Evolutionary conservation across 2,797 vertebrate genomes (phyloP).

Genomic region (Nothura maculosa): DNA sequence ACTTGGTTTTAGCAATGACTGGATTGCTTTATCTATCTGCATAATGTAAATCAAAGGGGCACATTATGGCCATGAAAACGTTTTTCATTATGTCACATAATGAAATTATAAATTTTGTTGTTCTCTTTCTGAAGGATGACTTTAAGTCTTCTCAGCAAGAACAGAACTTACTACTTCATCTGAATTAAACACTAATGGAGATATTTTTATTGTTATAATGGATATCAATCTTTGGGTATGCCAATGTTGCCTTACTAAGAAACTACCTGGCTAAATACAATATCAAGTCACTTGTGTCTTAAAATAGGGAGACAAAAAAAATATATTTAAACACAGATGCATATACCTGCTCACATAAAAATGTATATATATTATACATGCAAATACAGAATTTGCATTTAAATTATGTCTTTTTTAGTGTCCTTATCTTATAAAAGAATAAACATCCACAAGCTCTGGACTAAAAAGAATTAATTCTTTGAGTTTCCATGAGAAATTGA

Average conservation of each 20-base stretch:
- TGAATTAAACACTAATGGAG: not conserved
- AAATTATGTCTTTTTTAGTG: not conserved
- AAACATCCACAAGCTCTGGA: not conserved
- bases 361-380: too few species aligned
- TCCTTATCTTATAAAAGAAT: not conserved
- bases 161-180: not conserved
- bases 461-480: not conserved
- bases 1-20: not conserved
- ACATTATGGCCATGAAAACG: not conserved
- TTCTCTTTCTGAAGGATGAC: not conserved
- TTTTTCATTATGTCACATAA: not conserved
- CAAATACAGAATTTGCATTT: rapidly evolving
- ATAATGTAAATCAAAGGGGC: not conserved
- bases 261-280: not conserved
- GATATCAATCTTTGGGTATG: not conserved
- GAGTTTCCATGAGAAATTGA: not conserved
- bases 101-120: not conserved
- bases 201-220: not conserved
- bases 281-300: not conserved
- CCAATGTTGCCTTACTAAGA: not conserved
- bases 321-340: too few species aligned
- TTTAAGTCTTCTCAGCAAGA: not conserved
- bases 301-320: not conserved
- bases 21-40: not conserved
- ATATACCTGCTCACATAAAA: not conserved